Conservation (phyloP, 2,113 vertebrate species). For the Megalops atlanticus region DNA sequence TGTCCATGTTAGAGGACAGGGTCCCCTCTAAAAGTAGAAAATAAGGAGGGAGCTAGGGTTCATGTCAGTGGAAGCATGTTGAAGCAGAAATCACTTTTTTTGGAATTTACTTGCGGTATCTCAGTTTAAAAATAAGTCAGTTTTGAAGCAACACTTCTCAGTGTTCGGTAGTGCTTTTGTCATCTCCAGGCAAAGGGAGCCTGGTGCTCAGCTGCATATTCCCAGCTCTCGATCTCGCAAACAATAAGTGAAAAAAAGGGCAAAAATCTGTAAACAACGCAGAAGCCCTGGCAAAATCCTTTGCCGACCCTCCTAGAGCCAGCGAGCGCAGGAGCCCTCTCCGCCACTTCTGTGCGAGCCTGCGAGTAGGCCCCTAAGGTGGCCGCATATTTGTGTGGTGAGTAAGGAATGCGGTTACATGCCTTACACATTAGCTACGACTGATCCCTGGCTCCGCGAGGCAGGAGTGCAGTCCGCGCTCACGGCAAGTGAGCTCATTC, state of each 20-base stretch:
- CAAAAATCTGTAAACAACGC: not conserved
- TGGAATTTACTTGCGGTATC: no score
- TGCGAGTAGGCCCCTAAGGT: slow-evolving; percentile 70
- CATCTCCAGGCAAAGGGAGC: no score
- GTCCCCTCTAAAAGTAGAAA: no score
- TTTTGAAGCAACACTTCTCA: not conserved
- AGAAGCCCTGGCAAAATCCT: no score
- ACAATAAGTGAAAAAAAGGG: not conserved
- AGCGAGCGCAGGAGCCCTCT: slow-evolving; percentile 43
- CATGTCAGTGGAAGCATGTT: no score
- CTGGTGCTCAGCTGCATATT: not conserved
- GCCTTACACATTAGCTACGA: slow-evolving; percentile 81
- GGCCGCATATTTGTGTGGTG: slow-evolving; percentile 84
- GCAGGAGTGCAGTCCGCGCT: slow-evolving; percentile 48
- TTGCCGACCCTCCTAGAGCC: slow-evolving; percentile 52
- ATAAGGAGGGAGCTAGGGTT: no score
- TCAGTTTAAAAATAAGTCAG: no score
- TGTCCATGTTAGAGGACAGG: not conserved
- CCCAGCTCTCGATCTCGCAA: not conserved
- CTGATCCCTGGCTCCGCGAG: slow-evolving; percentile 68
- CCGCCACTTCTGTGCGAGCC: slow-evolving; percentile 22
- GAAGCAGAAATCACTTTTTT: no score
- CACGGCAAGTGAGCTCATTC: slow-evolving; percentile 78
- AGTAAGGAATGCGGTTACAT: slow-evolving; percentile 91
- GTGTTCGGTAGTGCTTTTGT: no score